Base-by-base conservation (phyloP, 2,888 invertebrate genomes). In the Heliconius sara region DNA sequence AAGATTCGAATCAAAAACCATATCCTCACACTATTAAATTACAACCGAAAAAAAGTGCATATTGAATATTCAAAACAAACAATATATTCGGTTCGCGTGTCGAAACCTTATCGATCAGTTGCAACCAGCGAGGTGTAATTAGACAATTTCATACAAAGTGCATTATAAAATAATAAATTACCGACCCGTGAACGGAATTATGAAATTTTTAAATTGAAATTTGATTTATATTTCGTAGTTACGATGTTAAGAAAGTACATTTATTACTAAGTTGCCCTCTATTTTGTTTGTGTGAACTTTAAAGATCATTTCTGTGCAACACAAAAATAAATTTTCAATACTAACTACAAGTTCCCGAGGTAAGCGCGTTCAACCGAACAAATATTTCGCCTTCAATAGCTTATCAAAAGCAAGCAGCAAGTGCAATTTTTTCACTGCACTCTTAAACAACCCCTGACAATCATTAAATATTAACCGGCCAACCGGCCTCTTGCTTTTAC, bases 391-490 rank as follows among this genome's bases (percentile, higher is more conserved):
- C 25, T 65, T 25, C 65, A 65, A 65, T 65, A n/a, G 47, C n/a
- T 52, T 30, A 73, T 27, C 52, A n/a, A 27, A 72, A 43, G 47
- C 16, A 34, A 25, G 60, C 43, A n/a, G n/a, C 4, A 22, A 2
- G 13, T 65, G 63, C 70, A 65, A 60, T 68, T 73, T 78, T 81
- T 79, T 80, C 76, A 63, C 79, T 83, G 80, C 82, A 83, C 80
- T 82, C 78, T 82, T 79, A 82, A 81, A 80, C 72, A 76, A 73
- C 78, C 80, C 82, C 82, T 79, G 66, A 34, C 79, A 75, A 52
- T 34, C 79, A 73, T 83, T 79, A 82, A 83, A 83, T 82, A 83
- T 83, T 83, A 77, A 83, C 68, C 76, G 79, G 76, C 66, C 66
- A 81, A 79, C 77, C 70, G 78, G 78, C 75, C 75, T 79, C 83